Base-by-base conservation (phyloP, 2,888 invertebrate genomes). In the Agrilus biguttatus region DNA sequence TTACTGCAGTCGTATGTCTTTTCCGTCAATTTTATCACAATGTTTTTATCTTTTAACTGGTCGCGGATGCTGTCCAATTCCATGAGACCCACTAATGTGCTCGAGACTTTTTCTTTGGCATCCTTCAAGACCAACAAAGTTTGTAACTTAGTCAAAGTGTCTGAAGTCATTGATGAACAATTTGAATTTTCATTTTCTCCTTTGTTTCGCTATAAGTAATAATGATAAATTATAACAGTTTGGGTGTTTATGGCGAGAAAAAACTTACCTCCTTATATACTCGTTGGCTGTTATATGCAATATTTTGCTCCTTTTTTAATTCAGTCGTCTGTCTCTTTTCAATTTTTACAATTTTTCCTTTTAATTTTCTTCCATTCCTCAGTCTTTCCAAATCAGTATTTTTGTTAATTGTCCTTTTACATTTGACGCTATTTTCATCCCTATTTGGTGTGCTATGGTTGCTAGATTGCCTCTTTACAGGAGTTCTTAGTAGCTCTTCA, bases 51-150 rank as follows among this genome's bases (percentile, higher is more conserved):
- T 14, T 37, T 32, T 32, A 65, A 45, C 44, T 59, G 59, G 37
- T 56, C 57, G 33, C 54, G 54, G 2, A 63, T 52, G 6, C 52
- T 54, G 12, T 60, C 58, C 52, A 62, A 54, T 13, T 55, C 55
- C 58, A 62, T 61, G 13, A 64, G 49, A 5, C 60, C 60, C 1
- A 50, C 44, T 32, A 65, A 45, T 2, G 59, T 63, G 40, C 53
- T 57, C 1, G 49, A 48, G 12, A 58, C 55, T 28, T 37, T 45
- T 28, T 10, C 28, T 28, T 28, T 28, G 8, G 10, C 28, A 10
- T 28, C 10, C 10, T 28, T 10, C 10, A 28, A 28, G 2, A 28
- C 8, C 4, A 10, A 10, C 28, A 28, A 28, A 8, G 10, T 28
- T 28, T 28, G 28, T 2, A 10, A 4, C 23, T 23, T 23, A 6